Evolutionary conservation across 1,140 invertebrate genomes (phyloP).

Genomic region (Hetaerina americana): DNA sequence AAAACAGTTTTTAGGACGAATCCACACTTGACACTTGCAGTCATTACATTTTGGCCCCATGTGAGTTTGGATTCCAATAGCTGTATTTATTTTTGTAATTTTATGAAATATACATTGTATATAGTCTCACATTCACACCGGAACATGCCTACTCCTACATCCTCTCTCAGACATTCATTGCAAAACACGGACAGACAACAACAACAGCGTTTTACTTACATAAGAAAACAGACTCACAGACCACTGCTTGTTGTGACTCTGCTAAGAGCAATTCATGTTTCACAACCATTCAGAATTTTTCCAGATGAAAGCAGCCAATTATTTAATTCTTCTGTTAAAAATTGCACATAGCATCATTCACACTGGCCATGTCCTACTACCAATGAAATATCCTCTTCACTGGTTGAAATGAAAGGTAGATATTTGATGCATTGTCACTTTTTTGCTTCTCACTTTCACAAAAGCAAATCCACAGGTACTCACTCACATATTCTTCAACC

Average conservation of each 20-base stretch:
- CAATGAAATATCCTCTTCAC: neutral
- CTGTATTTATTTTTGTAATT: constrained; percentile 1
- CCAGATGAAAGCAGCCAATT: neutral
- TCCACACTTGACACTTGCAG: neutral
- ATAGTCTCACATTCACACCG: neutral
- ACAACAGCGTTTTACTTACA: neutral
- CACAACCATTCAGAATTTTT: neutral
- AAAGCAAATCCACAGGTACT: neutral
- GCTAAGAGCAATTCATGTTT: neutral
- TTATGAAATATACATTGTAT: constrained; percentile 1
- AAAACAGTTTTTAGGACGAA: neutral
- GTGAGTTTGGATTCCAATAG: neutral
- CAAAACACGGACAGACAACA: neutral
- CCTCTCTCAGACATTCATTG: neutral
- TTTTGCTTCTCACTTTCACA: neutral
- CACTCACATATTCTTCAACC: neutral
- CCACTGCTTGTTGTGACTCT: neutral
- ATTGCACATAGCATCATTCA: neutral
- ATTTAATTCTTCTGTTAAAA: neutral
- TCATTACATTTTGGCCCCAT: neutral
- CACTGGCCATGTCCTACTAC: too few species aligned
- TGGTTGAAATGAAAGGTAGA: neutral
- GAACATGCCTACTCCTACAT: neutral
- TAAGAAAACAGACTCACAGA: neutral
- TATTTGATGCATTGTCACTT: neutral